phyloP scores from a whole-genome alignment of 2,888 invertebrate genomes.

The Andrena camellia region DNA sequence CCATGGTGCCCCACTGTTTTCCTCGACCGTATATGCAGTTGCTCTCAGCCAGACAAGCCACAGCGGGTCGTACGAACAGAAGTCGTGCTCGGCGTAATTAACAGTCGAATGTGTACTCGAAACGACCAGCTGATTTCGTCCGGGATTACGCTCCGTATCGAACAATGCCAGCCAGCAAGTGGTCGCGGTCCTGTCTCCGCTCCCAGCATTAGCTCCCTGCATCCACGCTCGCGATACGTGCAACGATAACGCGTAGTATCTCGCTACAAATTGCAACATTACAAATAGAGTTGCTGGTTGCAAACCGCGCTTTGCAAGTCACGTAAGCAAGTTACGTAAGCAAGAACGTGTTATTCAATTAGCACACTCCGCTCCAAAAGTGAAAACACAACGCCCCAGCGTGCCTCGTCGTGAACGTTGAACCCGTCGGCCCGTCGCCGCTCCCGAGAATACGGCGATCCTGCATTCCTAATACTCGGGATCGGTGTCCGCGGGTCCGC shows the following conservation, averaged over 20 bases:
- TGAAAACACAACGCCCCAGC: slow-evolving; percentile 26
- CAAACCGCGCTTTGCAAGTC: slow-evolving; percentile 24
- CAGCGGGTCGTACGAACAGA: too few relatives aligned
- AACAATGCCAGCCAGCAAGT: too few relatives aligned
- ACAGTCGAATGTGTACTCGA: too few relatives aligned
- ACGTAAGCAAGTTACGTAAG: slow-evolving; percentile 59
- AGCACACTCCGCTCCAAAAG: slow-evolving; percentile 36
- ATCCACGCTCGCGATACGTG: slow-evolving; percentile 5
- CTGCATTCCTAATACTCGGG: neutral
- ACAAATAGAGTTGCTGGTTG: slow-evolving; percentile 60
- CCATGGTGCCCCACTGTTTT: too few relatives aligned
- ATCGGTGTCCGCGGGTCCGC: neutral
- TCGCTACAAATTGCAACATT: slow-evolving; percentile 38
- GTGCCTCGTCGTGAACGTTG: neutral
- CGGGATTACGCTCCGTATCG: too few relatives aligned
- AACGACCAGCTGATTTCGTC: too few relatives aligned
- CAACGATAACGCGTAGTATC: slow-evolving; percentile 20
- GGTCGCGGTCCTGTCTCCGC: too few relatives aligned
- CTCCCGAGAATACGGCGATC: too few relatives aligned
- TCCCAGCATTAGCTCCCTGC: neutral
- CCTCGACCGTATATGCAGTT: too few relatives aligned
- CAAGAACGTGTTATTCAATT: slow-evolving; percentile 51
- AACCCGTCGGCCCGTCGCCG: neutral
- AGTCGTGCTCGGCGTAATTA: too few relatives aligned
- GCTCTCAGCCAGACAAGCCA: too few relatives aligned